A percentile compares a stretch with the other conserved stretches of the same genome.
Conservation (phyloP, 2,888 invertebrate species). For the Chironomus tentans region DNA sequence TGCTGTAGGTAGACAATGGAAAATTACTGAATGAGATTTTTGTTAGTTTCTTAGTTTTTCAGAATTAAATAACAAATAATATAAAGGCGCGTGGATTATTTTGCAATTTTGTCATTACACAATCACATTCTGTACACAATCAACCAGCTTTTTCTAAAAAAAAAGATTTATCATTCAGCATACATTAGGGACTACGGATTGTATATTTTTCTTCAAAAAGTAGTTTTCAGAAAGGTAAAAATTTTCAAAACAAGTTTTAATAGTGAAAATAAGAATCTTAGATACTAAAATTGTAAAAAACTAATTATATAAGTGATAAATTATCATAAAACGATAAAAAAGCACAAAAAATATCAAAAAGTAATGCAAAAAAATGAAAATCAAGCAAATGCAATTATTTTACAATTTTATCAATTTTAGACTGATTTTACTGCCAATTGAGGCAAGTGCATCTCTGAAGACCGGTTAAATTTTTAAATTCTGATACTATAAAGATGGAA, state of each 20-base stretch:
- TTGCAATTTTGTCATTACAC: too few species aligned
- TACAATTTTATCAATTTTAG: constrained; percentile 1
- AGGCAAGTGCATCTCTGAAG: constrained; percentile 6
- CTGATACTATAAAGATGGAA: background rate
- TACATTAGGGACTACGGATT: too few species aligned
- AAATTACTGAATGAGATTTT: too few species aligned
- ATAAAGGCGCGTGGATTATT: too few species aligned
- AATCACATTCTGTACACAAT: too few species aligned
- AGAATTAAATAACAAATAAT: too few species aligned
- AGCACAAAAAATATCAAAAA: background rate
- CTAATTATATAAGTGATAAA: background rate
- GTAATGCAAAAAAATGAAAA: background rate
- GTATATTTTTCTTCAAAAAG: background rate
- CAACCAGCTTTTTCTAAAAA: too few species aligned
- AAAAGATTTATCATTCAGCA: too few species aligned
- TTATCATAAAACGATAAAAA: background rate
- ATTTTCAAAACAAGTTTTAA: background rate
- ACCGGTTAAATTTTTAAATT: background rate
- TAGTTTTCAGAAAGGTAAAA: background rate
- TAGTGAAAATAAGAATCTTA: background rate
- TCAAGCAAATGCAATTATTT: background rate
- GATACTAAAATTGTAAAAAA: background rate
- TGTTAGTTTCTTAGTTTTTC: too few species aligned
- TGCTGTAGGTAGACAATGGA: too few species aligned
- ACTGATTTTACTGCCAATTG: background rate